These are phyloP conservation scores for Prostheceraeus crozeri DNA, from an alignment of 2,888 invertebrate genomes.

Conservation along the genomic window DNA sequence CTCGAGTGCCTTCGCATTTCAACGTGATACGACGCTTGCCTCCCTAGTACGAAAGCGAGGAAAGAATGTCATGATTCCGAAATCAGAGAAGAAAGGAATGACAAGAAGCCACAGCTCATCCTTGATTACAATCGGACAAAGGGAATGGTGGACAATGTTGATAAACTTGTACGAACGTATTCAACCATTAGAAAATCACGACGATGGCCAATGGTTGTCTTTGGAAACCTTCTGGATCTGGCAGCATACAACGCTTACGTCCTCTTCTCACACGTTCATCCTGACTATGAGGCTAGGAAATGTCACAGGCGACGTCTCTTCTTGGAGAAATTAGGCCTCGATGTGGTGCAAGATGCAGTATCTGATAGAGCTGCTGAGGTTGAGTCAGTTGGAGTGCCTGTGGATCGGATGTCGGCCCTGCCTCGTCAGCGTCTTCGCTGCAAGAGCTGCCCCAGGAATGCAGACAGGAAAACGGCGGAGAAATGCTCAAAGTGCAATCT, in stretches of 20 bases:
- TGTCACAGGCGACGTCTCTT: slow-evolving; percentile 12
- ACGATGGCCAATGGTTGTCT: slow-evolving; percentile 25
- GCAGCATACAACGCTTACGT: slow-evolving; percentile 31
- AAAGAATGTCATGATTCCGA: slow-evolving; percentile 17
- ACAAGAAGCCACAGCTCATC: slow-evolving; percentile 18
- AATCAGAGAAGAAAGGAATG: slow-evolving; percentile 17
- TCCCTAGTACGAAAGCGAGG: slow-evolving; percentile 1
- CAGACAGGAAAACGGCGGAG: too few relatives aligned
- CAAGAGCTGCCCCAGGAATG: too few relatives aligned
- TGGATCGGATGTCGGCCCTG: too few relatives aligned
- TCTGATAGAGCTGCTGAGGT: too few relatives aligned
- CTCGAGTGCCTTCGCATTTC: neutral
- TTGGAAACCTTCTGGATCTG: slow-evolving; percentile 31
- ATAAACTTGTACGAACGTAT: slow-evolving; percentile 24
- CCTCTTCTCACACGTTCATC: slow-evolving; percentile 3
- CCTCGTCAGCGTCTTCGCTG: too few relatives aligned
- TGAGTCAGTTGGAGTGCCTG: too few relatives aligned
- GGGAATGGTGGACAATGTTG: slow-evolving; percentile 29
- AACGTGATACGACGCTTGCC: neutral
- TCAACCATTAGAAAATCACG: slow-evolving; percentile 18
- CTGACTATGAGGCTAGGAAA: slow-evolving; percentile 13
- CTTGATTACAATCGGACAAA: slow-evolving; percentile 22
- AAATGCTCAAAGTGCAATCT: too few relatives aligned
- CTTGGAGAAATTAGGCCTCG: slow-evolving; percentile 20
- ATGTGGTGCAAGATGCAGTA: too few relatives aligned